Evolutionary conservation across 92 coral and sea anemone genomes (phyloP).

Genomic region (Desmophyllum pertusum): DNA sequence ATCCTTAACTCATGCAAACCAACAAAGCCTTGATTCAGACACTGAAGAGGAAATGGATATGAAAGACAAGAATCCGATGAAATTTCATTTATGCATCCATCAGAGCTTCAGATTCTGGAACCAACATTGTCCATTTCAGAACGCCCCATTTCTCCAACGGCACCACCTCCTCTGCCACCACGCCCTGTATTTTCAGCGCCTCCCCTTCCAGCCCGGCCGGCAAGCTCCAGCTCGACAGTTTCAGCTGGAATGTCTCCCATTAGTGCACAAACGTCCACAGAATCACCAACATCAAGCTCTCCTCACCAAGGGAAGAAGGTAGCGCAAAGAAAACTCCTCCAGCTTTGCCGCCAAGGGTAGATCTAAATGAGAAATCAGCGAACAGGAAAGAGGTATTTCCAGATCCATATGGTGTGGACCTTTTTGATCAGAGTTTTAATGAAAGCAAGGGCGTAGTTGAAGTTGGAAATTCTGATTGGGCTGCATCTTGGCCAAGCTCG

Average conservation of each 20-base stretch:
- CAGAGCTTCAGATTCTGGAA: constrained; percentile 40
- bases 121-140: constrained; percentile 30
- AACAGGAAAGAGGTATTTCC: constrained; percentile 16
- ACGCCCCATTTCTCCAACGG: constrained; percentile 72
- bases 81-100: constrained; percentile 26
- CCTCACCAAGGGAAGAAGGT: constrained; percentile 41
- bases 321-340: constrained; percentile 79
- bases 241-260: constrained; percentile 42
- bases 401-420: constrained; percentile 48
- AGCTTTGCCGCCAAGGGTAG: constrained; percentile 91
- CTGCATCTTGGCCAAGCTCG: constrained; percentile 48
- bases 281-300: constrained; percentile 47
- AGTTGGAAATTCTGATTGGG: constrained; percentile 6
- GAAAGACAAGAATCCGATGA: constrained; percentile 27
- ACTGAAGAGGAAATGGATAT: not conserved
- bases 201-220: constrained; percentile 94
- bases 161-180: constrained; percentile 98
- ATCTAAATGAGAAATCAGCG: constrained; percentile 61
- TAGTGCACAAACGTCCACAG: constrained; percentile 42
- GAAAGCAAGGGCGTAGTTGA: not conserved
- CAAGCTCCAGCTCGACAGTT: constrained; percentile 30
- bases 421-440: constrained; percentile 20
- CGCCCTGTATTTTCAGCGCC: constrained; percentile 81
- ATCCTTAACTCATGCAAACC: constrained; percentile 10
- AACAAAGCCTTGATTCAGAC: constrained; percentile 8